These are phyloP conservation scores for Ophiodon elongatus DNA, from an alignment of 2,113 vertebrate species.

Conservation along the genomic window DNA sequence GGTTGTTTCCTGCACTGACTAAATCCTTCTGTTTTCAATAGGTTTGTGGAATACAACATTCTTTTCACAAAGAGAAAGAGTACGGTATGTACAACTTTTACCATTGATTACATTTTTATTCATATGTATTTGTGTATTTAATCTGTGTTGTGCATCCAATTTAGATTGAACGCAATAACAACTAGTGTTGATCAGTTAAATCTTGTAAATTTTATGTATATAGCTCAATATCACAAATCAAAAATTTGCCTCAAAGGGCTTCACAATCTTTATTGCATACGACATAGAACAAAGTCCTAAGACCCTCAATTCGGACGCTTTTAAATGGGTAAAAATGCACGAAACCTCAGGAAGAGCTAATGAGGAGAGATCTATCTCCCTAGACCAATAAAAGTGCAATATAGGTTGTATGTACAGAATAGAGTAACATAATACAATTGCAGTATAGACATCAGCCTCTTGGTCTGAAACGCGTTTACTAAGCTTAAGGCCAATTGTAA, in stretches of 20 bases:
- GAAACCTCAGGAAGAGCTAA: no score
- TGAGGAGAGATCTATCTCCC: neutral
- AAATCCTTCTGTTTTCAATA: constrained; percentile 27
- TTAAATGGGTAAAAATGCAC: neutral
- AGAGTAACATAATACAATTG: neutral
- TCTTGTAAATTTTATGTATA: neutral
- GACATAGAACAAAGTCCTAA: neutral
- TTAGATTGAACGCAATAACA: neutral
- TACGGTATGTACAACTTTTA: constrained; percentile 40
- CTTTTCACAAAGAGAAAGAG: constrained; percentile 19
- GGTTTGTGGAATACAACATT: constrained; percentile 41
- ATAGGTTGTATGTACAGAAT: neutral
- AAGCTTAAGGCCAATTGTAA: neutral
- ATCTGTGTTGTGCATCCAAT: neutral
- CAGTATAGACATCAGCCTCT: neutral
- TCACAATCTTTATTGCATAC: neutral
- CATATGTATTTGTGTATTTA: neutral
- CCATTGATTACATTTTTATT: neutral
- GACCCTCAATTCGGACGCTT: neutral
- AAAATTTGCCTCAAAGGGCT: neutral
- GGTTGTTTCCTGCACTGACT: neutral
- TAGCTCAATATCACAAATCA: neutral
- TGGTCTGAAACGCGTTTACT: neutral
- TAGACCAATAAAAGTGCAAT: neutral
- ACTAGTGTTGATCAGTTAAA: neutral